Conservation (phyloP, 2,797 vertebrate species). For the Pyrocephalus nanus region DNA sequence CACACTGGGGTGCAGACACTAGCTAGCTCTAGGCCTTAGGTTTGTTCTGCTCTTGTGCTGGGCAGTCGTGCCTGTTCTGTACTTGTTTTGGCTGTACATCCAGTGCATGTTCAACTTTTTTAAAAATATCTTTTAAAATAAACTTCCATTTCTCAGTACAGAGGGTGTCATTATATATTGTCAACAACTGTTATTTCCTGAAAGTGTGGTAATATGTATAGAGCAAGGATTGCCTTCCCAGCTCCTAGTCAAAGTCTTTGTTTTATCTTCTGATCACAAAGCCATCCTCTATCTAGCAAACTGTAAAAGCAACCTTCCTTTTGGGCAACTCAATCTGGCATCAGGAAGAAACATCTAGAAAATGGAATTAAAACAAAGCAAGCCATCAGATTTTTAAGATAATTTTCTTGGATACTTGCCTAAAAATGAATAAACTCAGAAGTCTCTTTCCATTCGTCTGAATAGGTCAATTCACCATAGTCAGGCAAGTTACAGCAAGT, state of each 20-base stretch:
- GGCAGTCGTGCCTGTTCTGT: not conserved
- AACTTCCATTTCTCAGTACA: not conserved
- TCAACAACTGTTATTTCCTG: not conserved
- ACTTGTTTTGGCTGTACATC: not conserved
- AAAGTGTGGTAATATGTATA: not conserved
- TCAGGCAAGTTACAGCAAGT: not conserved
- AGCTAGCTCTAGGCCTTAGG: not conserved
- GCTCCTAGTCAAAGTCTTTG: not conserved
- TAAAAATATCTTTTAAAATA: not conserved
- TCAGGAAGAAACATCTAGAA: constrained; percentile 11
- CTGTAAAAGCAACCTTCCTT: constrained; percentile 30
- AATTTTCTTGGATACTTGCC: not conserved
- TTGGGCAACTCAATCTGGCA: not conserved
- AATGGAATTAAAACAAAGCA: constrained; percentile 16
- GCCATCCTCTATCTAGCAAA: not conserved
- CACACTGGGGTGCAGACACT: too few relatives aligned
- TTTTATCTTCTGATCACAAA: constrained; percentile 26
- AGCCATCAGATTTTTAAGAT: not conserved
- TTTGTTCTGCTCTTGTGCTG: not conserved
- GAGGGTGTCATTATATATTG: not conserved
- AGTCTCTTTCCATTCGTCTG: not conserved
- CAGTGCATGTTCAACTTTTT: not conserved
- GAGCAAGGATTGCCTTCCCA: not conserved
- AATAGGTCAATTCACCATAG: not conserved
- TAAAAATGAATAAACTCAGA: not conserved